Evolutionary conservation across 2,113 vertebrate genomes (phyloP).

Genomic region (Siniperca knerii): DNA sequence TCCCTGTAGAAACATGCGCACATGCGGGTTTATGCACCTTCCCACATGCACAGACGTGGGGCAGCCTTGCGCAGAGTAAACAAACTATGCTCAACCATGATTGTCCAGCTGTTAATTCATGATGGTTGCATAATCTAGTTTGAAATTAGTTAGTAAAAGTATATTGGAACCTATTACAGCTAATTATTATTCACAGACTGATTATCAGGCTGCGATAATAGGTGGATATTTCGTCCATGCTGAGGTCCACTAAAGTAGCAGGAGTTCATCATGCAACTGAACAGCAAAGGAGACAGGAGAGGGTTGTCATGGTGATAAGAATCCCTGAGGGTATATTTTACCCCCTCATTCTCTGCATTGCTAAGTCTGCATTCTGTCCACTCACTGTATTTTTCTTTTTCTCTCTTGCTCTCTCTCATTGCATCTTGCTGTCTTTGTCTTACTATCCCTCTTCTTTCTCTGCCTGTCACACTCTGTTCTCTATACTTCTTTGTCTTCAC

Average conservation of each 20-base stretch:
- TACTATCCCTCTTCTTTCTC: slow-evolving; percentile 29
- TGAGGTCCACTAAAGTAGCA: slow-evolving; percentile 51
- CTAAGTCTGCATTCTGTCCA: slow-evolving; percentile 63
- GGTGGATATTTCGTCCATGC: slow-evolving; percentile 26
- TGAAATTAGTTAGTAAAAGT: slow-evolving; percentile 1
- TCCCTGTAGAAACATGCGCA: slow-evolving; percentile 57
- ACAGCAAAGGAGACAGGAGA: slow-evolving; percentile 69
- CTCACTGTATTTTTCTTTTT: slow-evolving; percentile 48
- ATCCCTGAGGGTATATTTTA: slow-evolving; percentile 62
- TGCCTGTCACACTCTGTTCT: slow-evolving; percentile 40
- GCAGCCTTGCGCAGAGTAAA: slow-evolving; percentile 37
- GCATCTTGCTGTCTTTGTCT: slow-evolving; percentile 23
- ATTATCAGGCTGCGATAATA: not conserved
- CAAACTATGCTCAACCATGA: slow-evolving; percentile 8
- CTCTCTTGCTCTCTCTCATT: slow-evolving; percentile 1
- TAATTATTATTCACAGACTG: slow-evolving; percentile 16
- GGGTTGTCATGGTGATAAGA: slow-evolving; percentile 78
- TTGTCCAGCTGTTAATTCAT: slow-evolving; percentile 39
- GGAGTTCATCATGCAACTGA: slow-evolving; percentile 68
- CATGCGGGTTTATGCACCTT: slow-evolving; percentile 36
- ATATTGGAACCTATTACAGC: not conserved
- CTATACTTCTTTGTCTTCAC: slow-evolving; percentile 51
- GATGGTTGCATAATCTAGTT: not conserved
- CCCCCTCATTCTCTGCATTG: slow-evolving; percentile 53
- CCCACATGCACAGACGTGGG: slow-evolving; percentile 15